Evolutionary conservation across 2,888 invertebrate genomes (phyloP).

Genomic region (Pyrrhosoma nymphula): DNA sequence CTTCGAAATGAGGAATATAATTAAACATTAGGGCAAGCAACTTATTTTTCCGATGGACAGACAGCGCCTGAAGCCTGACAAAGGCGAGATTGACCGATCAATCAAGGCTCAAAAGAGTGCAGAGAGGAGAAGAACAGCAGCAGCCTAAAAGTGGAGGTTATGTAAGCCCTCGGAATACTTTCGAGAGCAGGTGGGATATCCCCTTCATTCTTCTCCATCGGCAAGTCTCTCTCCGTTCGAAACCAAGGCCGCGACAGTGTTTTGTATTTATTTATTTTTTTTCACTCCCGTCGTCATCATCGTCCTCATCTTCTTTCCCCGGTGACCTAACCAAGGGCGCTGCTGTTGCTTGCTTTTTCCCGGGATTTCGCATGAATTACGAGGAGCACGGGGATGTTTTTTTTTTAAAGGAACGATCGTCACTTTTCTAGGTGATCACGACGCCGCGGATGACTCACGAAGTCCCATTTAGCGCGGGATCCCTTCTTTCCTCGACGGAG

Average conservation of each 20-base stretch:
- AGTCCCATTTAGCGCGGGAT: slow-evolving; percentile 39
- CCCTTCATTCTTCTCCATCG: background rate
- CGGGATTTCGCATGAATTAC: slow-evolving; percentile 39
- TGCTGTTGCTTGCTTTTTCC: slow-evolving; percentile 28
- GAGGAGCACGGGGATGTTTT: background rate
- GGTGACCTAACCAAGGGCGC: slow-evolving; percentile 26
- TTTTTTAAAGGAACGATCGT: slow-evolving; percentile 19
- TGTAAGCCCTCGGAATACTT: background rate
- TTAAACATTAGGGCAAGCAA: background rate
- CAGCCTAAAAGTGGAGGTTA: background rate
- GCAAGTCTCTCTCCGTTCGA: background rate
- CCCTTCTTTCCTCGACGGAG: background rate
- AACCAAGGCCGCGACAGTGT: background rate
- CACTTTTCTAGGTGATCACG: slow-evolving; percentile 10
- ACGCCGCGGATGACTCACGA: slow-evolving; percentile 12
- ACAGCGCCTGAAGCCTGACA: background rate
- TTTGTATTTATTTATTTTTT: background rate
- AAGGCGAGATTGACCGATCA: slow-evolving; percentile 14
- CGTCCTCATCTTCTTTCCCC: background rate
- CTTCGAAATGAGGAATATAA: background rate
- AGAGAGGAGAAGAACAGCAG: too few relatives aligned
- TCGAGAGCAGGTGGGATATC: background rate
- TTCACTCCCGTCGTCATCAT: background rate
- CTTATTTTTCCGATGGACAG: slow-evolving; percentile 12
- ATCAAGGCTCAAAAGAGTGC: background rate